Percentiles rank a stretch among this genome's conserved stretches.
Evolutionary conservation across 2,888 invertebrate genomes (phyloP).

Genomic region (Eupithecia insigniata): DNA sequence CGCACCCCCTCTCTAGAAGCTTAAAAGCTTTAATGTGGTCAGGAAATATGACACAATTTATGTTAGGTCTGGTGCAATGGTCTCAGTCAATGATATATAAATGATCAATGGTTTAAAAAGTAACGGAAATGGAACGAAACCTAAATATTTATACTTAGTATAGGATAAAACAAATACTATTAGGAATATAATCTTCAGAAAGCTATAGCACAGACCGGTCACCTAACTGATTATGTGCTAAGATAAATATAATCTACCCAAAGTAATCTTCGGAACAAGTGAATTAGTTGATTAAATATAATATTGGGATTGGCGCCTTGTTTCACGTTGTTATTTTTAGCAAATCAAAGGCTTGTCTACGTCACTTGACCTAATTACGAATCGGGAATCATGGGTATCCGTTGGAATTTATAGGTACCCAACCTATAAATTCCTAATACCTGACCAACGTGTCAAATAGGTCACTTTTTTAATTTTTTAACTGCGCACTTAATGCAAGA

Average conservation of each 20-base stretch:
- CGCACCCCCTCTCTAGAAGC: too few relatives aligned
- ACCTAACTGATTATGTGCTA: conserved; percentile 25
- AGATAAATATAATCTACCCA: conserved; percentile 26
- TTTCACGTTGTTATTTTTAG: conserved; percentile 20
- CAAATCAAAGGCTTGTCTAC: conserved; percentile 10
- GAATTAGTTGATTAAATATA: conserved; percentile 44
- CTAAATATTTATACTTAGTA: too few relatives aligned
- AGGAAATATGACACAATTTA: too few relatives aligned
- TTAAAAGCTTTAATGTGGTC: too few relatives aligned
- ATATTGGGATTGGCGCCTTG: conserved; percentile 35
- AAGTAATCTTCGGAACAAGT: conserved; percentile 36
- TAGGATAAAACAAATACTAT: neutral
- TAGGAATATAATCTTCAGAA: neutral
- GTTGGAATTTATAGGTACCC: neutral
- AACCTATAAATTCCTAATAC: too few relatives aligned
- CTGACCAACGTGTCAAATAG: too few relatives aligned
- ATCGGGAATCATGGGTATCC: neutral
- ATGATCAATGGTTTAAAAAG: too few relatives aligned
- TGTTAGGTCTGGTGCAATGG: too few relatives aligned
- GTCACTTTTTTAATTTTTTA: neutral
- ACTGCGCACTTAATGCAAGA: neutral
- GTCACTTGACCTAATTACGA: conserved; percentile 12
- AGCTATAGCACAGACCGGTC: neutral
- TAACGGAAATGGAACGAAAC: too few relatives aligned
- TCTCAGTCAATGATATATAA: too few relatives aligned